Conservation (phyloP, 53 echinoderm and acorn worm species). For the Antedon mediterranea region DNA sequence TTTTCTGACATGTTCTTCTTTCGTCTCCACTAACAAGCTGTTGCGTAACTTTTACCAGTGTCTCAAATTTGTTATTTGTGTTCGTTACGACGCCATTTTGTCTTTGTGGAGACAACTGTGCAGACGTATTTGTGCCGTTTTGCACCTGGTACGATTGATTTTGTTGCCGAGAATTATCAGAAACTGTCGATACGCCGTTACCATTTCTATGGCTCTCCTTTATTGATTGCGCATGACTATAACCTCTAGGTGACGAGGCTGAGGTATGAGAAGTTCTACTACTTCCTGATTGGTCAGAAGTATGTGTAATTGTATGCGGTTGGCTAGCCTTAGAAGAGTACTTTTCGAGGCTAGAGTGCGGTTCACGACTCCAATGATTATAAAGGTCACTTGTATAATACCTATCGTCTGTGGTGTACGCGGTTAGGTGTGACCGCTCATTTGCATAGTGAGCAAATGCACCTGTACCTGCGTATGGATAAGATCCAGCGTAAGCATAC, state of each 20-base stretch:
- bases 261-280: constrained; percentile 33
- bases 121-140: neutral
- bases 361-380: neutral
- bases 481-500: constrained; percentile 28
- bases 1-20: constrained; percentile 39
- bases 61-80: constrained; percentile 42
- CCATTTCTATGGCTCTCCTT: neutral
- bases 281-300: constrained; percentile 6
- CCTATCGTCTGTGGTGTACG: neutral
- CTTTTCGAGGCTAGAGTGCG: neutral
- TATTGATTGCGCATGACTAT: constrained; percentile 26
- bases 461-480: constrained; percentile 64
- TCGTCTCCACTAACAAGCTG: constrained; percentile 64
- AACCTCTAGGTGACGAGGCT: constrained; percentile 34
- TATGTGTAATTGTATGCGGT: neutral
- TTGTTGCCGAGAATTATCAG: neutral
- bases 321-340: neutral
- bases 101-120: constrained; percentile 7
- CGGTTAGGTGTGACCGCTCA: constrained; percentile 47
- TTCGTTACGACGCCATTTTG: constrained; percentile 22
- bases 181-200: neutral
- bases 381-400: neutral
- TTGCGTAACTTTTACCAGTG: constrained; percentile 63
- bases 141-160: neutral
- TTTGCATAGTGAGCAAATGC: constrained; percentile 75